Conservation (phyloP, 2,113 vertebrate genomes). For the Ovibos moschatus region DNA sequence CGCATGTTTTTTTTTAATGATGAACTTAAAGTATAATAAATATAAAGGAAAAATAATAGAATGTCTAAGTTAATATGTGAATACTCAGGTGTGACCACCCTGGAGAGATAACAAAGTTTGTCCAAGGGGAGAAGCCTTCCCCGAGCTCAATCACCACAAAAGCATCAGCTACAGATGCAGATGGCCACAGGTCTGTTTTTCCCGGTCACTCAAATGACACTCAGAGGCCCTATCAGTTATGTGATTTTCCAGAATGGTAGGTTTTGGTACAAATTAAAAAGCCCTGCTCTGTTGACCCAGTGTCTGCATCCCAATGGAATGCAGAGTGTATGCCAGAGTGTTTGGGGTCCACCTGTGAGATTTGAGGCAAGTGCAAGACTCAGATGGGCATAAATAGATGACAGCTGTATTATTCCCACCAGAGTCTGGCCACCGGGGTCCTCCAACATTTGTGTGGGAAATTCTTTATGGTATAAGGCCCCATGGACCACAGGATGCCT, state of each 20-base stretch:
- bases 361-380: background rate
- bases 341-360: background rate
- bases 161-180: background rate
- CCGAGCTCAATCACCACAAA: rapidly evolving
- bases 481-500: rapidly evolving
- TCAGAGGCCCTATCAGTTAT: background rate
- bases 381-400: background rate
- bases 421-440: background rate
- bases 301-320: rapidly evolving
- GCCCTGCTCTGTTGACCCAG: background rate
- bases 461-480: background rate
- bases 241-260: background rate
- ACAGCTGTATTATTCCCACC: background rate
- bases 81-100: background rate
- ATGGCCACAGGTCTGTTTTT: rapidly evolving
- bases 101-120: rapidly evolving
- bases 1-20: background rate
- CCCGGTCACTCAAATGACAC: background rate
- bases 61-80: background rate
- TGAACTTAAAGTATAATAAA: background rate
- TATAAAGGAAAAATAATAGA: background rate
- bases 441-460: background rate
- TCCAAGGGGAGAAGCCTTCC: background rate
- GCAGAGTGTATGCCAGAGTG: too few species aligned
- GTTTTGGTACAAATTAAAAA: background rate